Base-by-base conservation (phyloP, 1,140 invertebrate species). In the Lutraria rhynchaena region DNA sequence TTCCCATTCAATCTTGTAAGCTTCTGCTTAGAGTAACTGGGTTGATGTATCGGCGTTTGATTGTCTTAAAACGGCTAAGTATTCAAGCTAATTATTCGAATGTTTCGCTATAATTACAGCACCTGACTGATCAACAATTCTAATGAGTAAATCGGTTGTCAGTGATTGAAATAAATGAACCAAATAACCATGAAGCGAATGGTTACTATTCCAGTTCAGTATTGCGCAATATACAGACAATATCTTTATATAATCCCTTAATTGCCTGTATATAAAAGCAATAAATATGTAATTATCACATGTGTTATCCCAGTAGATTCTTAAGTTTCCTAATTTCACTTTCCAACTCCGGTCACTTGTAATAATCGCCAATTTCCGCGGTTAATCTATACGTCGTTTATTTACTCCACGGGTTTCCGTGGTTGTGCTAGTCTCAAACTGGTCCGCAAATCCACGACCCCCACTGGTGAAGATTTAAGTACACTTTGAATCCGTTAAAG, bases 231-330 rank as follows among this genome's bases (percentile, higher is more conserved):
- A 53, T 46, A 4, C 58, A 44, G 44, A 70, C 33, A 46, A 15
- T 22, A 46, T 11, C 9, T 49, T 35, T 29, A 63, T 65, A 17
- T 57, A 35, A 13, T 17, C 33, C 37, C 17, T 37, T 70, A 80
- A 80, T 80, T 69, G 37, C 29, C 51, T 19, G 3, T 57, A 80
- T 60, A 63, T 70, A 55, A n/a, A 29, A 24, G 35, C 65, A 46
- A 80, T 80, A 80, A 70, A 65, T 51, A 41, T 70, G 60, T 80
- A 80, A 80, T 80, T 80, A 70, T 22, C 76, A 80, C 76, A 63
- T 80, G 27, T 15, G 27, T 41, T 13, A 35, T 35, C 35, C 49
- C 53, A 57, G 49, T 41, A n/a, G 37, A 9, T 9, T 33, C 58
- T 5, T 29, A n/a, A 58, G 35, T 44, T 46, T n/a, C 3, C 37